Percentiles rank a stretch among this genome's conserved stretches.
These are phyloP conservation scores for Megathymus violae DNA, from an alignment of 1,140 invertebrate species.

Conservation along the genomic window DNA sequence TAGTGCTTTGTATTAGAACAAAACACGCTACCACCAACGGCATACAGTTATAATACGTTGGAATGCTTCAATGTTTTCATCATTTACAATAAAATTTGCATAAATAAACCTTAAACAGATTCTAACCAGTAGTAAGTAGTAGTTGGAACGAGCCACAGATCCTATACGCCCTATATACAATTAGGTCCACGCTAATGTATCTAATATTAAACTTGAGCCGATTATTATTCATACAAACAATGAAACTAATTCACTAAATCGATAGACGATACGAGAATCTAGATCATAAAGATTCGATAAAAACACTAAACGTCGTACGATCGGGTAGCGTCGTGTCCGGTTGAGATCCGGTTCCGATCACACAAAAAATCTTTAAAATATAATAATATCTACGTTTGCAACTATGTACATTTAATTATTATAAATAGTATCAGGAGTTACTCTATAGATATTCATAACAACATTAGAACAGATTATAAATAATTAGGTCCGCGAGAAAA, in stretches of 20 bases:
- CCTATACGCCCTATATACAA: conserved; percentile 46
- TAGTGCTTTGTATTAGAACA: conserved; percentile 40
- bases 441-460: conserved; percentile 20
- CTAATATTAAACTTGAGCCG: conserved; percentile 50
- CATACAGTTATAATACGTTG: conserved; percentile 59
- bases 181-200: conserved; percentile 51
- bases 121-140: conserved; percentile 5
- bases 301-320: conserved; percentile 11
- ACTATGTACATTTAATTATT: conserved; percentile 37
- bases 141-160: conserved; percentile 4
- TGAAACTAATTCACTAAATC: conserved; percentile 40
- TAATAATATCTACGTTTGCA: conserved; percentile 22
- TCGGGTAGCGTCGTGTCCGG: neutral
- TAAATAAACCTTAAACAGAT: conserved; percentile 20
- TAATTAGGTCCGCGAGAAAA: conserved; percentile 19
- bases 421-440: conserved; percentile 29
- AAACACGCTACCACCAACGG: conserved; percentile 55
- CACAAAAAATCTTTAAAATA: conserved; percentile 21
- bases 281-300: conserved; percentile 21
- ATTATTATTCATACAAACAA: conserved; percentile 42
- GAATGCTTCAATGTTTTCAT: conserved; percentile 62
- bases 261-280: conserved; percentile 46
- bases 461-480: conserved; percentile 14
- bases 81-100: conserved; percentile 33
- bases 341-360: conserved; percentile 4